phyloP scores from a whole-genome alignment of 1,140 invertebrate species.

The Harlomillsia oculata region DNA sequence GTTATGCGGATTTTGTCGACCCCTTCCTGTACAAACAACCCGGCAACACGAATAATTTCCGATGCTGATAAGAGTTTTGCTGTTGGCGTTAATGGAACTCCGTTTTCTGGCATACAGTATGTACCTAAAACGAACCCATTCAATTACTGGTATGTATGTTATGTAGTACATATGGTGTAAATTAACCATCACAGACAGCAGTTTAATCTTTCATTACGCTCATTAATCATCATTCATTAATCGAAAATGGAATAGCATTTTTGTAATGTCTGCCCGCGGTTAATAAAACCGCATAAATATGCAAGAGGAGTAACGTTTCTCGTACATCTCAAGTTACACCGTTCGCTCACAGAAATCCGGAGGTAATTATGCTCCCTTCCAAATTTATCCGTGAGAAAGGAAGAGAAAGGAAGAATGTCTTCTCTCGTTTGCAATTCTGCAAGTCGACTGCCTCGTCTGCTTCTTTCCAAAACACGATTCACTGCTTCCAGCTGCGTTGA shows the following conservation, averaged over 20 bases:
- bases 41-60: conserved; percentile 70
- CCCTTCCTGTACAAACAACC: conserved; percentile 78
- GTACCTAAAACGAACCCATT: too few species aligned
- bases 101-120: conserved; percentile 95
- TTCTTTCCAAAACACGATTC: too few species aligned
- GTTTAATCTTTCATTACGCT: too few species aligned
- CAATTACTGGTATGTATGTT: too few species aligned
- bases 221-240: too few species aligned
- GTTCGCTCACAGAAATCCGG: conserved; percentile 88
- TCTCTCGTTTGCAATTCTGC: neutral
- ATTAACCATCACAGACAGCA: too few species aligned
- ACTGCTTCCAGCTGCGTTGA: too few species aligned
- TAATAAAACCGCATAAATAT: too few species aligned
- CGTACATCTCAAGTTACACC: conserved; percentile 93
- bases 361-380: conserved; percentile 84
- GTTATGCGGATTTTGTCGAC: conserved; percentile 89
- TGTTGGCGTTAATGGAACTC: conserved; percentile 68
- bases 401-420: conserved; percentile 21
- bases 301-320: too few species aligned
- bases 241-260: too few species aligned
- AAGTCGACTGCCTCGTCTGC: neutral
- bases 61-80: conserved; percentile 64
- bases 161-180: too few species aligned
- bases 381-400: conserved; percentile 63
- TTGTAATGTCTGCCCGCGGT: too few species aligned